Base-by-base conservation (phyloP, 2,113 vertebrate genomes). In the Passer domesticus region DNA sequence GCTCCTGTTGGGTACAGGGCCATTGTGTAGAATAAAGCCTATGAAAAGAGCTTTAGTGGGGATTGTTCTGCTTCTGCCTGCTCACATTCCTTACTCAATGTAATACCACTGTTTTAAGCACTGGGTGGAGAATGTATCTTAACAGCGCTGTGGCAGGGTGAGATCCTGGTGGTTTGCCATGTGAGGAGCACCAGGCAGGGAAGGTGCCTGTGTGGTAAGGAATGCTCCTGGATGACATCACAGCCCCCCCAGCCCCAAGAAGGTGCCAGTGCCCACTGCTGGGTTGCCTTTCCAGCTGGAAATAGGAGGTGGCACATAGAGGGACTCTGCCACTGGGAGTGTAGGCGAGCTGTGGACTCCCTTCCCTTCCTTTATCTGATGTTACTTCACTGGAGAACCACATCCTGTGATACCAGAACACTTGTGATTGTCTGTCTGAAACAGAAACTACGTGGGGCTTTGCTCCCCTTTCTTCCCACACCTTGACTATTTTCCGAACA, bases 301-400 rank as follows among this genome's bases (percentile, higher is more conserved):
- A 62, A 35, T 11, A 55, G 35, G 56, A 75, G 39, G 16, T 69
- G 62, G 16, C 41, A 50, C 2, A 0, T 28, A 17, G 41, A 41
- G 28, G 46, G 16, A 6, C 53, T 62, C 52, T 75, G 30, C 33
- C 53, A 6, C 0, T 3, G 11, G 10, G 19, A 19, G 52, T 53
- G 11, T 23, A 74, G 37, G 43, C n/a, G 35, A 85, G 58, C 15
- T 0, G 0, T n/a, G 49, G 27, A 25, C 41, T n/a, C 35, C n/a
- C 19, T 88, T 85, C 53, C 47, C 10, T 79, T 88, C 62, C n/a
- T 69, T 73, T 31, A 30, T 67, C 39, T 67, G 25, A 22, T 58
- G 21, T 43, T 69, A 15, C 21, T 80, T 73, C 23, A 13, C 4
- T 1, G 27, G 33, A 90, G 23, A 85, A 35, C 18, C 23, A 12